Conservation (phyloP, 1,140 invertebrate species). For the Zaprionus tsacasi region DNA sequence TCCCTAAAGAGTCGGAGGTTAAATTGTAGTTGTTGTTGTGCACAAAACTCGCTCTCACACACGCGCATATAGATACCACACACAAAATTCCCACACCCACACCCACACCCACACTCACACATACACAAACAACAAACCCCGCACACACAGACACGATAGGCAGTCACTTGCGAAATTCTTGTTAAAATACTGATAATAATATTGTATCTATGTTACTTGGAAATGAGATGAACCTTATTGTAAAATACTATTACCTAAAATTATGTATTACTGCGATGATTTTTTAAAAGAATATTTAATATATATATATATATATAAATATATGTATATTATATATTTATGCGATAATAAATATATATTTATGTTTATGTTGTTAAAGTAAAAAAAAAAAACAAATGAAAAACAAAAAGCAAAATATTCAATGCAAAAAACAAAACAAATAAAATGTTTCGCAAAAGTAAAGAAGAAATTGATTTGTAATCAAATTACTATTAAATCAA, state of each 20-base stretch:
- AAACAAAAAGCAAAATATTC: conserved; percentile 33
- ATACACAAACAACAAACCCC: conserved; percentile 2
- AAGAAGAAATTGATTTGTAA: conserved; percentile 68
- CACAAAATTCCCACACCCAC: conserved; percentile 30
- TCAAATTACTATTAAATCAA: conserved; percentile 71
- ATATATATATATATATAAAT: conserved; percentile 45
- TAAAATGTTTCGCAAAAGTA: conserved; percentile 34
- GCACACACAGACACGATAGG: conserved; percentile 34
- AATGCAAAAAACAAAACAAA: conserved; percentile 29
- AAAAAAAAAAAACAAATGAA: conserved; percentile 27
- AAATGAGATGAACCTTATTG: conserved; percentile 63
- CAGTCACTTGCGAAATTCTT: conserved; percentile 68
- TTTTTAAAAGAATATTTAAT: conserved; percentile 62
- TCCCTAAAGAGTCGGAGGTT: conserved; percentile 69
- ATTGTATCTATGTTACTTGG: conserved; percentile 70
- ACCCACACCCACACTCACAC: conserved; percentile 33
- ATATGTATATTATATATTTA: conserved; percentile 44
- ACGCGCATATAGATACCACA: conserved; percentile 40
- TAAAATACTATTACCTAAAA: conserved; percentile 77
- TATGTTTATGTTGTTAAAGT: conserved; percentile 79
- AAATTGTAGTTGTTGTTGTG: conserved; percentile 80
- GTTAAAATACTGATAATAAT: conserved; percentile 73
- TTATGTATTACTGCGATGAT: conserved; percentile 70
- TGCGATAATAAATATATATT: conserved; percentile 63
- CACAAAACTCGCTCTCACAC: conserved; percentile 75